Conservation (phyloP, 2,797 vertebrate genomes). For the Psittacula derbiana region DNA sequence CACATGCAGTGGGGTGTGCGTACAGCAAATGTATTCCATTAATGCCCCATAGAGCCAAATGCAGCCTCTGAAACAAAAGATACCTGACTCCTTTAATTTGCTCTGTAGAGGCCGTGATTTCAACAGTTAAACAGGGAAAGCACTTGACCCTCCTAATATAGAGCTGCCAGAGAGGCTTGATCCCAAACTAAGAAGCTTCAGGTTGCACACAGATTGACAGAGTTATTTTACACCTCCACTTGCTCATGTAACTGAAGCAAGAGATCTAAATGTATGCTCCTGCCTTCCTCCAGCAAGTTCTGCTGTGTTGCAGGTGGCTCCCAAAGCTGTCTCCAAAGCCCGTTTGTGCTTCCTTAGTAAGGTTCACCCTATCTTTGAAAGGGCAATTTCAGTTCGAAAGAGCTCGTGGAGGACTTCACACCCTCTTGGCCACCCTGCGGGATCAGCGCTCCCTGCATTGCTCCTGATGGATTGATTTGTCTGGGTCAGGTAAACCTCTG, state of each 20-base stretch:
- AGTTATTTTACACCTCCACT: neutral
- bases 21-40: fast-evolving
- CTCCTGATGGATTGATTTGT: neutral
- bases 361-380: neutral
- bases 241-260: fast-evolving
- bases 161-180: too few relatives aligned
- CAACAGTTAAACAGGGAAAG: too few relatives aligned
- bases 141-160: fast-evolving
- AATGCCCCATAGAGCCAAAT: neutral
- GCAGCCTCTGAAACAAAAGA: neutral
- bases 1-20: fast-evolving
- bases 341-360: neutral
- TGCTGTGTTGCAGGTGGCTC: neutral
- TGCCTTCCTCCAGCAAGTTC: neutral
- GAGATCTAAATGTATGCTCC: neutral
- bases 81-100: neutral
- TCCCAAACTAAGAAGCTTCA: neutral
- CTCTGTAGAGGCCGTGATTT: neutral
- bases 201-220: neutral
- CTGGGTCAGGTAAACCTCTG: neutral
- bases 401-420: fast-evolving
- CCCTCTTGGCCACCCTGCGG: neutral
- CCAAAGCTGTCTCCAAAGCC: neutral
- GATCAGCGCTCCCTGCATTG: neutral
- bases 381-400: neutral